Evolutionary conservation across 2,113 vertebrate species (phyloP), one percentile per base, ranked within the genome.

Genomic region (Mesembrinibis cayennensis): DNA sequence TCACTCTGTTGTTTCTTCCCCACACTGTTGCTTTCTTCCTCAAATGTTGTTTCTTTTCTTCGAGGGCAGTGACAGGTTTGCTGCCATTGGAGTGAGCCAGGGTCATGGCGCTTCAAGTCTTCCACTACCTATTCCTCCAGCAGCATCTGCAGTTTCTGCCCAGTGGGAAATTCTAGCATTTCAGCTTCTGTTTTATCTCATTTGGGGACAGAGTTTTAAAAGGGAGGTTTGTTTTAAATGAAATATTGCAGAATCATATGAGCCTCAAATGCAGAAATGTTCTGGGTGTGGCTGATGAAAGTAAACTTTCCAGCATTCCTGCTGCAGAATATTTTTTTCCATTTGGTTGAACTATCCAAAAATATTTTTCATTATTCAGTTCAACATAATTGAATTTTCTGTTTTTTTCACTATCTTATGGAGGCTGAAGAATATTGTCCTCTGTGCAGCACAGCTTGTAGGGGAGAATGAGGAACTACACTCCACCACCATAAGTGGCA

Each of bases 331-430:
- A 45, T 34, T 84, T 44, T 8, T 66, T 88, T n/a, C 61, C 17
- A 16, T 70, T 82, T 82, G 50, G 18, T 36, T 62, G 40, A 87
- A 85, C 6, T 22, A 72, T 23, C 21, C 29, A 65, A 70, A 83
- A 61, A 53, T 26, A 65, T 42, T 82, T 89, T 42, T 56, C 23
- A n/a, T 22, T 15, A 23, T 20, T 42, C 44, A 11, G 5, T 89
- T 73, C 58, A 87, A 67, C 12, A 13, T 40, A 61, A 38, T 8
- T 26, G 11, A 34, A 70, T 92, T 85, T 93, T 56, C 55, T 86
- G 32, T 0, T 13, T 76, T 38, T 12, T 53, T 4, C 42, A 25
- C 10, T 11, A 0, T 73, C 38, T 72, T 30, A 4, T 3, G 9
- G 49, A 36, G 38, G 22, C 18, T 89, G 67, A 56, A 44, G 40